Conservation (phyloP, 2,797 vertebrate species). For the Pristis pectinata region DNA sequence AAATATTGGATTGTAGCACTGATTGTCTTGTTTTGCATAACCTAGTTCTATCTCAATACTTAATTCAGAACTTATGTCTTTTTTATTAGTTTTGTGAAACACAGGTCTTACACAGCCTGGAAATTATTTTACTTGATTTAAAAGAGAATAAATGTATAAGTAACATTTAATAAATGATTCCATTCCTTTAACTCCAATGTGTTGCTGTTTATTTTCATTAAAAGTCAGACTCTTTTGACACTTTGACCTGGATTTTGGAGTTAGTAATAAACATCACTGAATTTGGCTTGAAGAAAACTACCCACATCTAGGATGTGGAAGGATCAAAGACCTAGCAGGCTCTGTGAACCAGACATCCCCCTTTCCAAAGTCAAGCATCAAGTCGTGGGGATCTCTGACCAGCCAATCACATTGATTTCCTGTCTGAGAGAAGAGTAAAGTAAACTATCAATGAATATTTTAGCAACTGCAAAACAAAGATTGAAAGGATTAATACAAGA, state of each 20-base stretch:
- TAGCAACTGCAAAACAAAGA: too few relatives aligned
- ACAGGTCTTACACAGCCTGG: slow-evolving; percentile 65
- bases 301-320: too few relatives aligned
- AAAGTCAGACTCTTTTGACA: background rate
- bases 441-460: too few relatives aligned
- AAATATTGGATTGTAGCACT: slow-evolving; percentile 56
- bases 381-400: too few relatives aligned
- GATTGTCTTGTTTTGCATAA: slow-evolving; percentile 64
- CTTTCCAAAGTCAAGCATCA: too few relatives aligned
- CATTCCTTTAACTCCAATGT: slow-evolving; percentile 12
- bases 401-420: too few relatives aligned
- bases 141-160: slow-evolving; percentile 70
- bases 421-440: too few relatives aligned
- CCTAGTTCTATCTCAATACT: slow-evolving; percentile 57
- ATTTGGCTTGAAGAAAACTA: too few relatives aligned
- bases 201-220: background rate
- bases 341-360: too few relatives aligned
- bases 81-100: slow-evolving; percentile 62
- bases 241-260: background rate
- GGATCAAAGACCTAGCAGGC: too few relatives aligned
- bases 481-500: too few relatives aligned
- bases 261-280: too few relatives aligned
- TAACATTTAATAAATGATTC: slow-evolving; percentile 54
- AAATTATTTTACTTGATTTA: slow-evolving; percentile 63
- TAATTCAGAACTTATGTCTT: slow-evolving; percentile 61